These are phyloP conservation scores for Chanos chanos DNA, from an alignment of 2,797 vertebrate species.

Conservation along the genomic window DNA sequence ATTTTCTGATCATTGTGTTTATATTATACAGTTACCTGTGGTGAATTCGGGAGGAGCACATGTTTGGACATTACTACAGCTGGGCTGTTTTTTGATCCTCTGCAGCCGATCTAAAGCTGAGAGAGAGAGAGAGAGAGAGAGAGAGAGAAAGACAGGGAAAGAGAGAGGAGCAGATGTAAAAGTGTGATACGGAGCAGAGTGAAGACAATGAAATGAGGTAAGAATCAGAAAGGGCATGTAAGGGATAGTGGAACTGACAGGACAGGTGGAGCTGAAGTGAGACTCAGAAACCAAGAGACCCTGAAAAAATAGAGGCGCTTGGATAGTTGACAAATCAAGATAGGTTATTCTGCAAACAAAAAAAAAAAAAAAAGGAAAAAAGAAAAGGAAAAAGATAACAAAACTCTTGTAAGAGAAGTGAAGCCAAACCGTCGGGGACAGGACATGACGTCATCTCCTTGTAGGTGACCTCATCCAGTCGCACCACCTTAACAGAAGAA, in stretches of 20 bases:
- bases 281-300: too few species aligned
- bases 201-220: background rate
- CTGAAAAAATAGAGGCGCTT: too few species aligned
- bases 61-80: background rate
- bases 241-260: too few species aligned
- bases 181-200: too few species aligned
- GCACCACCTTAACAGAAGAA: conserved; percentile 50
- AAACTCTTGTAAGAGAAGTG: background rate
- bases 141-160: too few species aligned
- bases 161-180: background rate
- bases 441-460: conserved; percentile 46
- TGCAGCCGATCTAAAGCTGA: conserved; percentile 23
- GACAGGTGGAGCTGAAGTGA: too few species aligned
- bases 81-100: background rate
- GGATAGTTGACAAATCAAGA: too few species aligned
- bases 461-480: conserved; percentile 52
- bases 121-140: background rate
- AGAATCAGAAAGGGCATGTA: too few species aligned
- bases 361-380: background rate
- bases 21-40: too few species aligned
- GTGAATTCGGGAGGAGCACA: background rate
- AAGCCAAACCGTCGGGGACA: conserved; percentile 53
- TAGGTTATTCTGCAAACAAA: too few species aligned
- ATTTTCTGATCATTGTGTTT: too few species aligned
- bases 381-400: background rate